These are phyloP conservation scores for Sebastes steindachneri DNA, from an alignment of 2,797 vertebrate species.

Conservation along the genomic window DNA sequence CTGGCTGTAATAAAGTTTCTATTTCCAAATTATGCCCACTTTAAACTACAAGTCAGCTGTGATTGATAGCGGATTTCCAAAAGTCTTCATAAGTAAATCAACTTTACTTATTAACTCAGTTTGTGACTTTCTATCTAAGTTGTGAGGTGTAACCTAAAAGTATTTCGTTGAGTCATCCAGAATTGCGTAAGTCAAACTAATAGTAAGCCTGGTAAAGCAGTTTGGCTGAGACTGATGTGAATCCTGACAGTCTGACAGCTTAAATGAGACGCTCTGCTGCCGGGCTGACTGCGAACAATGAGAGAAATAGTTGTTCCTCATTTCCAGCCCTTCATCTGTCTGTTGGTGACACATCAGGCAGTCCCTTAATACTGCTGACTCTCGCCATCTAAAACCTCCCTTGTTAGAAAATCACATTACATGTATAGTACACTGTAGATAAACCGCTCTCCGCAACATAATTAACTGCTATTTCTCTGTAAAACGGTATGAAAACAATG, in stretches of 20 bases:
- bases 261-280: slow-evolving; percentile 19
- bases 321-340: slow-evolving; percentile 18
- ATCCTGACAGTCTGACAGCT: slow-evolving; percentile 19
- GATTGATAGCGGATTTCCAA: neutral
- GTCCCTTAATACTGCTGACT: slow-evolving; percentile 20
- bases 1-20: neutral
- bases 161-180: slow-evolving; percentile 12
- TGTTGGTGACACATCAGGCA: slow-evolving; percentile 9
- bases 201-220: neutral
- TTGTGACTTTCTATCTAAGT: neutral
- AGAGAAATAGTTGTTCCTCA: slow-evolving; percentile 21
- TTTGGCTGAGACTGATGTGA: slow-evolving; percentile 17
- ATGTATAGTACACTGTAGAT: neutral
- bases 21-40: neutral
- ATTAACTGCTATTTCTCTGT: slow-evolving; percentile 1
- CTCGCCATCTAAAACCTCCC: neutral
- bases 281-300: slow-evolving; percentile 25
- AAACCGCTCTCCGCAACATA: neutral
- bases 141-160: neutral
- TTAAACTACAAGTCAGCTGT: neutral
- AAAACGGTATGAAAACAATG: slow-evolving; percentile 23
- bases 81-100: neutral
- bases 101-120: neutral
- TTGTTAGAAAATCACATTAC: slow-evolving; percentile 10
- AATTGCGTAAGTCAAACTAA: slow-evolving; percentile 3